Evolutionary conservation across 2,888 invertebrate genomes (phyloP), one percentile per base, ranked within the genome.

Genomic region (Onchidella celtica): DNA sequence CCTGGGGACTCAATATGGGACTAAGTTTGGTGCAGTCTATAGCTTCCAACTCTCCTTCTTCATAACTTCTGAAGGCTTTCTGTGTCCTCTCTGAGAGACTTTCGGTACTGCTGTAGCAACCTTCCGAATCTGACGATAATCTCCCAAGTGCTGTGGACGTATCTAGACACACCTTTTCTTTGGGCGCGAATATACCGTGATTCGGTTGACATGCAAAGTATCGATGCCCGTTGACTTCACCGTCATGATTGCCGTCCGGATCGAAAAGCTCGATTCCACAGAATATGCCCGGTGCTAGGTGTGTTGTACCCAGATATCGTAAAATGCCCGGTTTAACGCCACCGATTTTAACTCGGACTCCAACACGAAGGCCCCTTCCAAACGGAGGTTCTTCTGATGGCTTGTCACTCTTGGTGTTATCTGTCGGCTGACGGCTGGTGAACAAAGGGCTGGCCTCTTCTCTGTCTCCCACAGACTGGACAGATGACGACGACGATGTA

Each of bases 151-250:
- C 21, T 11, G 55, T 47, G 3, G 74, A 55, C 74, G 86, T 86
- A 34, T 88, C 81, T 27, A 86, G 85, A 21, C 83, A 79, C n/a
- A 95, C 95, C 91, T 95, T 95, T 65, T 93, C 92, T 40, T 94
- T 92, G 47, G 95, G 95, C 61, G 95, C 95, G 93, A 96, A 95
- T 86, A 96, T 94, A 21, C 96, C 96, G 89, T 95, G 94, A 68
- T 93, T 93, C 6, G 94, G 94, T 32, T 93, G 92, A 91, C 96
- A 96, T 17, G 92, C 92, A 92, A 96, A 96, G 91, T 96, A 96
- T 24, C 95, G 94, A 65, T 95, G 94, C 17, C 95, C 95, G 83
- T 94, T 93, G 17, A 95, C 95, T 63, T 94, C 92, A 65, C 96
- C 96, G 93, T 96, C 95, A 92, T 96, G 95, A 88, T 95, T 95